Conservation (phyloP, 2,888 invertebrate genomes). For the Plemyria rubiginata region DNA sequence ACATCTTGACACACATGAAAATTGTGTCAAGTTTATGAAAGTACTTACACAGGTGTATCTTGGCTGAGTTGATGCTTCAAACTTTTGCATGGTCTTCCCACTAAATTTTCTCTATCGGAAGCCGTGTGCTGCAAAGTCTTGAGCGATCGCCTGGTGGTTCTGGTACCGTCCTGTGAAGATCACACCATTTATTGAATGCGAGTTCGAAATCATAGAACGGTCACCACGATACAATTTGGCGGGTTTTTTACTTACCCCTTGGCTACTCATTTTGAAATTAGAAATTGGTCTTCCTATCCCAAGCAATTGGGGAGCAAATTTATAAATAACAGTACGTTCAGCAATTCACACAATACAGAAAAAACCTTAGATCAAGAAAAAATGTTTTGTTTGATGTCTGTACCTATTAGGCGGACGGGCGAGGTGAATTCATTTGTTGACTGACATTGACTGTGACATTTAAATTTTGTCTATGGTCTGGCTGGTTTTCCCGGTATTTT, state of each 20-base stretch:
- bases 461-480: no score
- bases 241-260: conserved; percentile 45
- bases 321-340: no score
- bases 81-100: conserved; percentile 85
- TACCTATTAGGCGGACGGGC: no score
- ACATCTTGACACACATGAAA: not conserved
- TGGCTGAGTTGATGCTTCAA: conserved; percentile 80
- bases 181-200: not conserved
- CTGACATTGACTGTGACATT: no score
- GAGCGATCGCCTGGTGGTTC: conserved; percentile 86
- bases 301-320: not conserved
- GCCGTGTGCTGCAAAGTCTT: conserved; percentile 90
- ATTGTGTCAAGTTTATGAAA: not conserved
- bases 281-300: not conserved
- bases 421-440: no score
- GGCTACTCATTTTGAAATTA: conserved; percentile 48
- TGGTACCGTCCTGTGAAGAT: conserved; percentile 49
- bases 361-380: no score
- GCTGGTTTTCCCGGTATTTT: conserved; percentile 19
- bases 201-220: not conserved
- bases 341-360: not conserved
- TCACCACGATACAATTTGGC: not conserved
- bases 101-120: conserved; percentile 90
- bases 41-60: conserved; percentile 78
- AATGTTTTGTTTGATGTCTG: no score